Conservation (phyloP, 2,113 vertebrate genomes). For the Stercorarius parasiticus region DNA sequence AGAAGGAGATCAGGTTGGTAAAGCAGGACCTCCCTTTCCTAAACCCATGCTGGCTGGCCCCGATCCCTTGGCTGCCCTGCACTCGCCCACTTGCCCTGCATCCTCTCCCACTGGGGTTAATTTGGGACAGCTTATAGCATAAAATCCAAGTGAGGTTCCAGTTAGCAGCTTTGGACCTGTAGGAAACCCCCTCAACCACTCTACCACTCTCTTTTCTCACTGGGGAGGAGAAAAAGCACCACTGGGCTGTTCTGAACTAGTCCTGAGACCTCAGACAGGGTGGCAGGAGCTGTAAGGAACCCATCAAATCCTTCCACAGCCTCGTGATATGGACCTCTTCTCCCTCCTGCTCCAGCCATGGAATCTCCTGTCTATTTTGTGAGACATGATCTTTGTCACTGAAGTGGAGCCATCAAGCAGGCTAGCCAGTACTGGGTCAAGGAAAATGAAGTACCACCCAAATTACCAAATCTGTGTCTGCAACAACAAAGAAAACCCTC, state of each 20-base stretch:
- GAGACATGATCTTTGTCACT: background rate
- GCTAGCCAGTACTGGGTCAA: background rate
- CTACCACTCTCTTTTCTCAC: fast-evolving
- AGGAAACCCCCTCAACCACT: background rate
- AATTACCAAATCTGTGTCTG: background rate
- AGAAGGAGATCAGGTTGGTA: too few relatives aligned
- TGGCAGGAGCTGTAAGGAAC: background rate
- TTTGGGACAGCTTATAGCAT: background rate
- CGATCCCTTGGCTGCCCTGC: too few relatives aligned
- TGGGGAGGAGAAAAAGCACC: background rate
- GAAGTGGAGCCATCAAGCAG: background rate
- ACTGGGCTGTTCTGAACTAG: background rate
- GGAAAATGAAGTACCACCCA: background rate
- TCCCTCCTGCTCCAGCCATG: background rate
- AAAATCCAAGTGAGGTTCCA: background rate
- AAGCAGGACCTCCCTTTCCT: too few relatives aligned
- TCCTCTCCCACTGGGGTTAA: background rate
- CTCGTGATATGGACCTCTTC: fast-evolving
- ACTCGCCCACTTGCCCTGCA: too few relatives aligned
- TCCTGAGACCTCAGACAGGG: background rate
- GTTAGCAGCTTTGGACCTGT: background rate
- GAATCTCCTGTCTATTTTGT: background rate
- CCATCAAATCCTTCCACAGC: background rate
- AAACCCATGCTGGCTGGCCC: too few relatives aligned
- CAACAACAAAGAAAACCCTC: background rate